Evolutionary conservation across 2,797 vertebrate genomes (phyloP), one percentile per base, ranked within the genome.

Genomic region (Triplophysa yarkandensis): DNA sequence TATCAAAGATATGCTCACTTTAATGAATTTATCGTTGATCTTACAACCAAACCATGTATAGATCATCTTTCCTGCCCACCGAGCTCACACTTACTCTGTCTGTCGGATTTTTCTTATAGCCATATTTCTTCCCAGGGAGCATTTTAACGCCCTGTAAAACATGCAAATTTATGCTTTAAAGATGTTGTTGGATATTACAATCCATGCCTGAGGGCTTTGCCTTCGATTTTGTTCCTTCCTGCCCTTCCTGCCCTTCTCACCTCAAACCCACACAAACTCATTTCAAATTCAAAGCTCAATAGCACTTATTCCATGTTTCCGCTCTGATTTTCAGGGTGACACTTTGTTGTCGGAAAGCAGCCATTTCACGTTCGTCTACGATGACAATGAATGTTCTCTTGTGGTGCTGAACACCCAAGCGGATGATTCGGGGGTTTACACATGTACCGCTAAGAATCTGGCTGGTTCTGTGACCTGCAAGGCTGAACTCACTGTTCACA

Each of bases 391-490:
- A 84, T 98, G 97, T 74, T 98, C 97, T 0, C 87, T 99, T 82
- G 94, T 99, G 82, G 89, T 99, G 39, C 90, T 98, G 64, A 98
- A 95, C 1, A 90, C 96, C 0, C 83, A 88, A 0, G 71, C 88
- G 0, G 90, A 93, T 0, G 97, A 98, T 82, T 95, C 94, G 0
- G 97, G 95, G 0, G 96, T 99, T 30, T 99, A 98, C 76, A 99
- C 98, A 71, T 99, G 98, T 85, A 96, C 91, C 0, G 97, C 97
- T 4, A 91, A 90, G 72, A 99, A 99, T 85, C 82, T 96, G 87
- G 95, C 95, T 0, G 97, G 98, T 1, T 95, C 96, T 6, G 93
- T 99, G 46, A 96, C 95, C 81, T 99, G 98, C 90, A 99, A 99
- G 86, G 98, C 98, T 0, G 96, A 99, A 83, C 89, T 99, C 84